Evolutionary conservation across 2,113 vertebrate genomes (phyloP), one percentile per base, ranked within the genome.

Genomic region (Oenanthe oenanthe): DNA sequence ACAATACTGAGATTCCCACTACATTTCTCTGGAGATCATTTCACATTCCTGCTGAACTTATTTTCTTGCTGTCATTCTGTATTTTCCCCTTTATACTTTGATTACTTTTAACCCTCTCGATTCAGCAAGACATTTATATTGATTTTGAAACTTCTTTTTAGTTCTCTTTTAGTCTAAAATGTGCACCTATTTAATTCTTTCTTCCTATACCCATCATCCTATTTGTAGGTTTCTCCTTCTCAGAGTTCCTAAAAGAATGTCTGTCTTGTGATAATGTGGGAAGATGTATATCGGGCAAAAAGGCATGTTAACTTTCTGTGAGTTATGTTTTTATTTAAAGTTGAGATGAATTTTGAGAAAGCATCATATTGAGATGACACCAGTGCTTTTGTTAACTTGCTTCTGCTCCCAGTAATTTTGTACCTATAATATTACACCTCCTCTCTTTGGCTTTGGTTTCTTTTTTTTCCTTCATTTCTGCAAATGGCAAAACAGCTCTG

Each of bases 191-290:
- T 85, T 90, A 42, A 58, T 88, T 70, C 38, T 38, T 95, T 85
- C 29, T 48, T 76, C 29, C 70, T 76, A 80, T 93, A 43, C 8
- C 13, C 36, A 29, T 89, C 48, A 61, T 74, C 43, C 31, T 88
- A 43, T 81, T 74, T 78, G 60, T 66, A 85, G 54, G 19, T 91
- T 89, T 95, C 54, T 77, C 31, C 24, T 56, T 92, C 73, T 92
- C 62, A 61, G 81, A 66, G 34, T 47, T 94, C 62, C 66, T 78
- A 43, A 61, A 82, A 75, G 91, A 68, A 58, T 84, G 31, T 89
- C 47, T 80, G 58, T 89, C 87, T 79, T 96, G 91, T 95, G 86
- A 95, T 88, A 18, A 63, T 38, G 81, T 94, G 93, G 73, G 93
- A 85, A 96, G 87, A 91, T 58, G 47, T 54, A 40, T 68, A 42